Evolutionary conservation across 2,797 vertebrate genomes (phyloP).

Genomic region (Glossophaga mutica): DNA sequence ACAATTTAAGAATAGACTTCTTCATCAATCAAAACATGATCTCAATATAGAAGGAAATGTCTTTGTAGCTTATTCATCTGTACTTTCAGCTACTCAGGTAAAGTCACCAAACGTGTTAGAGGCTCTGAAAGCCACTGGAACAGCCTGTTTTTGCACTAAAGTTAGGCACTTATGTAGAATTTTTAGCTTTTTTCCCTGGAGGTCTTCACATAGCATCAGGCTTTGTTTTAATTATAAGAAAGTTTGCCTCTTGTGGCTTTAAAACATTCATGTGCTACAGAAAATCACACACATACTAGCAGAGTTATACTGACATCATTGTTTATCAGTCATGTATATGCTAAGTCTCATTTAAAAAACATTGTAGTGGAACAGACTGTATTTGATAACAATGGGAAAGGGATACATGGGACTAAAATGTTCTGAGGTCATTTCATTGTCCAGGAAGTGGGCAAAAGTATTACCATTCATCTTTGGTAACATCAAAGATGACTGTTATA

Average conservation of each 20-base stretch:
- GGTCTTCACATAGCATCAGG: not conserved
- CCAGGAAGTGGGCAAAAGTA: not conserved
- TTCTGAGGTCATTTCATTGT: not conserved
- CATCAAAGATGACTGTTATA: not conserved
- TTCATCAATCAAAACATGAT: not conserved
- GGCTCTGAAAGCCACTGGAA: not conserved
- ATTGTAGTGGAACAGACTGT: not conserved
- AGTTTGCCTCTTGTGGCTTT: not conserved
- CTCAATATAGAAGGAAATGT: not conserved
- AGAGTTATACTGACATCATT: constrained; percentile 19
- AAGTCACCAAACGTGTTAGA: not conserved
- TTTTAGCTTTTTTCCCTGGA: not conserved
- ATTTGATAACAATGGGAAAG: not conserved
- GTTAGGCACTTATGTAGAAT: not conserved
- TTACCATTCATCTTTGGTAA: not conserved
- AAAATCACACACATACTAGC: not conserved
- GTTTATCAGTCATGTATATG: not conserved
- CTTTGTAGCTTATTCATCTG: not conserved
- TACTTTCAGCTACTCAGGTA: not conserved
- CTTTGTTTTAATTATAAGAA: constrained; percentile 1
- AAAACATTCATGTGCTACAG: not conserved
- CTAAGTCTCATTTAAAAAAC: constrained; percentile 12
- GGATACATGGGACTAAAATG: not conserved
- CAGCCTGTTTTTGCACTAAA: not conserved
- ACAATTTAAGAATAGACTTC: not conserved